These are phyloP conservation scores for Fragariocoptes setiger DNA, from an alignment of 1,140 invertebrate genomes.

Conservation along the genomic window DNA sequence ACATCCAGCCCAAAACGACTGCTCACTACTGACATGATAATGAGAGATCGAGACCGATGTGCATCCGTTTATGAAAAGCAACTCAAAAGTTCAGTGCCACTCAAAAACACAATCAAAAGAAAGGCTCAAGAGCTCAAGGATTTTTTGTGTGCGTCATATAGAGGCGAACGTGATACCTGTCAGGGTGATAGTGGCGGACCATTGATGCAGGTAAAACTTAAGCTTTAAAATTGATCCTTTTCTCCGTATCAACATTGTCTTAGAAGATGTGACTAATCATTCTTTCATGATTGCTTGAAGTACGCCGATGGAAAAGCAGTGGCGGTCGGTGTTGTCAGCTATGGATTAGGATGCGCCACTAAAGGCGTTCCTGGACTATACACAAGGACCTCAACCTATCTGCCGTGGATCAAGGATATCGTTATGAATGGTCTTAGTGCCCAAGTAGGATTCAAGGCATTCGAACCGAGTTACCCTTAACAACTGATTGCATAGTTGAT, in stretches of 20 bases:
- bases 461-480: not conserved
- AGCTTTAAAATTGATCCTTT: too few relatives aligned
- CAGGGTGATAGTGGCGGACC: slow-evolving; percentile 33
- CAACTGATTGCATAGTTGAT: too few relatives aligned
- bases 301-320: not conserved
- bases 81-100: not conserved
- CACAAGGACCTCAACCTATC: not conserved
- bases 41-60: not conserved
- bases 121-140: too few relatives aligned
- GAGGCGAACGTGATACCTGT: not conserved
- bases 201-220: too few relatives aligned
- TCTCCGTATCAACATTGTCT: too few relatives aligned
- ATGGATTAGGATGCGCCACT: slow-evolving; percentile 27
- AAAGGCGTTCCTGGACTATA: slow-evolving; percentile 22
- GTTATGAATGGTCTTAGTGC: not conserved
- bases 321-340: slow-evolving; percentile 25
- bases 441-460: not conserved
- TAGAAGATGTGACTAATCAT: too few relatives aligned
- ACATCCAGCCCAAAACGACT: not conserved
- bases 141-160: not conserved
- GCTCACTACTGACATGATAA: not conserved
- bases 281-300: too few relatives aligned
- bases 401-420: slow-evolving; percentile 1
- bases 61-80: not conserved
- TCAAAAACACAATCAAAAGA: not conserved